phyloP scores from a whole-genome alignment of 2,888 invertebrate species.

The Eupsilia transversa region DNA sequence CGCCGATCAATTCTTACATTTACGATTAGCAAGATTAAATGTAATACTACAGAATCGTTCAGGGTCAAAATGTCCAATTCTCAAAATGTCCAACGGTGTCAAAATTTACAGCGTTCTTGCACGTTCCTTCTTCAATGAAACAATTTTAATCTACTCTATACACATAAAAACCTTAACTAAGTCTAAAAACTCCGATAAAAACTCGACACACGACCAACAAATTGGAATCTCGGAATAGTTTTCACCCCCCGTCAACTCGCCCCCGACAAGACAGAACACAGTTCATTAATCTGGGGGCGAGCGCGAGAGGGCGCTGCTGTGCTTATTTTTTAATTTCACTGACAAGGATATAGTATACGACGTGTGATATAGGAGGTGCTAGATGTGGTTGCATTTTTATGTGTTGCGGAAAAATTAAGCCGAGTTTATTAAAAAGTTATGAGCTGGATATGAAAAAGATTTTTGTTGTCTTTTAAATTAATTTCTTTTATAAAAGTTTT shows the following conservation, averaged over 20 bases:
- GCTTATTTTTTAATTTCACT: constrained; percentile 51
- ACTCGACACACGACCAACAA: constrained; percentile 7
- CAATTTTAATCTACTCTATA: constrained; percentile 4
- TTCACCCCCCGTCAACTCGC: constrained; percentile 13
- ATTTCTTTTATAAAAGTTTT: neutral
- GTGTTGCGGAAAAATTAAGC: neutral
- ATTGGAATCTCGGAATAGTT: constrained; percentile 32
- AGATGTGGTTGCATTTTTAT: constrained; percentile 27
- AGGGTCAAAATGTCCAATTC: too few species aligned
- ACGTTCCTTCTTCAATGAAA: neutral
- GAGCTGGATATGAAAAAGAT: neutral
- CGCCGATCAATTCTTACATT: neutral
- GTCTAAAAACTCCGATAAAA: too few species aligned
- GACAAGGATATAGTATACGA: constrained; percentile 42
- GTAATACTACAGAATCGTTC: too few species aligned
- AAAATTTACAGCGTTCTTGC: too few species aligned
- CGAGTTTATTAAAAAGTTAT: constrained; percentile 4
- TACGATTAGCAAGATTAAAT: neutral
- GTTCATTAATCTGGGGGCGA: constrained; percentile 57
- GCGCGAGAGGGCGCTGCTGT: constrained; percentile 25
- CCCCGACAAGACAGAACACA: constrained; percentile 47
- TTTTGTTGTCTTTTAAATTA: neutral
- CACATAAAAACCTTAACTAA: neutral
- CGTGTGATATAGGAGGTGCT: constrained; percentile 15
- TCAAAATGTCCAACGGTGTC: too few species aligned